Conservation (phyloP, 2,888 invertebrate genomes). For the Trachelus tabidus region DNA sequence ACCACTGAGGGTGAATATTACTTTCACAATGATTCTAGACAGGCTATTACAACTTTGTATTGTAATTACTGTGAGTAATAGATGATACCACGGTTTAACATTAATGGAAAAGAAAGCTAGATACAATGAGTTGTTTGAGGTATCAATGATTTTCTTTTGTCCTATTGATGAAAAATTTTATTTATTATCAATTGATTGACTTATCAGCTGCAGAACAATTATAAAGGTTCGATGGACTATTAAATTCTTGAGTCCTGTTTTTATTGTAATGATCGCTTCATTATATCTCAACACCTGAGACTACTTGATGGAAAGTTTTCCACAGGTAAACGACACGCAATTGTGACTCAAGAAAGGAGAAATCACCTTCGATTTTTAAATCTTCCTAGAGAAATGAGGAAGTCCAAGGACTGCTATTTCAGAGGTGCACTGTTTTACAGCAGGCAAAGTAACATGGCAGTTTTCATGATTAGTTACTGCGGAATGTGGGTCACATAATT, state of each 20-base stretch:
- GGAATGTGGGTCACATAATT: neutral
- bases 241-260: neutral
- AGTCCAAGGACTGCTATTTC: neutral
- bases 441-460: neutral
- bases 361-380: constrained; percentile 1
- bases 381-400: neutral
- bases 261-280: neutral
- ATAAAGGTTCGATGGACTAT: neutral
- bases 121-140: neutral
- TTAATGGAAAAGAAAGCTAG: neutral
- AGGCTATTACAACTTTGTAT: neutral
- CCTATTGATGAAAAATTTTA: neutral
- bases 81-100: neutral
- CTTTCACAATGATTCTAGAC: neutral
- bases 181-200: neutral
- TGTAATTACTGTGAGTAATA: neutral
- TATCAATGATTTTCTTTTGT: neutral
- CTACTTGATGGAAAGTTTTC: neutral
- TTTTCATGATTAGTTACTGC: neutral
- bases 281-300: neutral
- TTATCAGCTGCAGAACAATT: neutral
- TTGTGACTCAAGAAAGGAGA: neutral
- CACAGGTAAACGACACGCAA: constrained; percentile 2
- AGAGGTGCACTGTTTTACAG: neutral
- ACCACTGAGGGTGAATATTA: neutral